Evolutionary conservation across 2,113 vertebrate species (phyloP), one percentile per base, ranked within the genome.

Genomic region (Podocnemis expansa): DNA sequence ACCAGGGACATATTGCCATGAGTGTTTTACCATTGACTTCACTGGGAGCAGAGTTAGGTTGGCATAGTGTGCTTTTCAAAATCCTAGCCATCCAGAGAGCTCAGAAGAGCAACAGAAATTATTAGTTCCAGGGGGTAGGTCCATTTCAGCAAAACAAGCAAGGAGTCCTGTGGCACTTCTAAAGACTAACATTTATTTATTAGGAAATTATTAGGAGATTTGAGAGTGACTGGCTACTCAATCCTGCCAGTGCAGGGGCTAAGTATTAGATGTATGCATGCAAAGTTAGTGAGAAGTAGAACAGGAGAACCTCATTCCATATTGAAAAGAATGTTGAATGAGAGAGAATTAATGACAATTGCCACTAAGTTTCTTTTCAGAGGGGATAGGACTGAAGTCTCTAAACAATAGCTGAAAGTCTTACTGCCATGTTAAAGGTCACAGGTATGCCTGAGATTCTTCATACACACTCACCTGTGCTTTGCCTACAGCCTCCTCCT

Each of bases 361-460:
- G 43, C 73, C 73, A 45, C 24, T 22, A 43, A 38, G 56, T 58
- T 5, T 0, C 0, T 3, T 86, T 63, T 86, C 19, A 10, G 8
- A 16, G 21, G 19, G 17, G 11, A n/a, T 21, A 21, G 17, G 63
- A 10, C 34, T 38, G 85, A 58, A 75, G 31, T n/a, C 73, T 6
- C 73, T 6, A 84, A 41, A 58, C 2, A 1, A 22, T 21, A 70
- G n/a, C 75, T 0, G 0, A 58, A 43, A 73, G 55, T n/a, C n/a
- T 9, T 1, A 0, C 27, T 16, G 29, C 2, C 19, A 82, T 78
- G 54, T 21, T 84, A 4, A 90, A 85, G 80, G 3, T 22, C 19
- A 41, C 0, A 0, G 16, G 0, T 41, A 16, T 13, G 25, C 73
- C 41, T 43, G 45, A 76, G 41, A 75, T 27, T 88, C 49, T 25